Base-by-base conservation (phyloP, 2,888 invertebrate species). In the Synergus laeviventris region DNA sequence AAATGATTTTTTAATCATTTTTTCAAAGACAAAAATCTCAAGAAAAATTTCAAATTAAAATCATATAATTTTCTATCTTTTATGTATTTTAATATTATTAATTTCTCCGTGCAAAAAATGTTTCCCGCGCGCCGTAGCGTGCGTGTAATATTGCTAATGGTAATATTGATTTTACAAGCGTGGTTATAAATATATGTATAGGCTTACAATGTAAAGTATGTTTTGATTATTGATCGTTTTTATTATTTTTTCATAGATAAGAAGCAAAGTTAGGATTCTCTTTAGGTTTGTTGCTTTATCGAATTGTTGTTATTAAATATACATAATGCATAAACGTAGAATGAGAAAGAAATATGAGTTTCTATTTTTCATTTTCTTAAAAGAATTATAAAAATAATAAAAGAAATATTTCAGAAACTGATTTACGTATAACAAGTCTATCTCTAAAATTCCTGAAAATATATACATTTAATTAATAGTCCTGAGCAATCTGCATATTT, bases 1-100 rank as follows among this genome's bases (percentile, higher is more conserved):
- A 70, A 24, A 70, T 70, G n/a, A n/a, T n/a, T 66, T 42, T 42
- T 24, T 70, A 42, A 42, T 9, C 9, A 49, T 66, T 42, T 42
- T 42, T 36, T 56, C 11, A 21, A 56, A 56, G 21, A 21, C 49
- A 16, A 49, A 70, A 42, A 42, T 7, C 2, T 8, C n/a, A 45
- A 70, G 3, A 12, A 39, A 24, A 70, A 4, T 8, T n/a, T 45
- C 7, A 5, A 24, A 24, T 24, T 24, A 2, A 24, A 24, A 24
- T 24, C 24, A 24, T 24, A 24, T 24, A 24, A 5, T 31, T 31
- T n/a, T n/a, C n/a, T n/a, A n/a, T n/a, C n/a, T n/a, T n/a, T n/a
- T n/a, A n/a, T 31, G 31, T 31, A 31, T 5, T 31, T 31, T 5
- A 31, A 31, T 31, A 31, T 31, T 31, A 31, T 31, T 31, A 31